phyloP scores from a whole-genome alignment of 2,113 vertebrate species.

The Aegithalos caudatus region DNA sequence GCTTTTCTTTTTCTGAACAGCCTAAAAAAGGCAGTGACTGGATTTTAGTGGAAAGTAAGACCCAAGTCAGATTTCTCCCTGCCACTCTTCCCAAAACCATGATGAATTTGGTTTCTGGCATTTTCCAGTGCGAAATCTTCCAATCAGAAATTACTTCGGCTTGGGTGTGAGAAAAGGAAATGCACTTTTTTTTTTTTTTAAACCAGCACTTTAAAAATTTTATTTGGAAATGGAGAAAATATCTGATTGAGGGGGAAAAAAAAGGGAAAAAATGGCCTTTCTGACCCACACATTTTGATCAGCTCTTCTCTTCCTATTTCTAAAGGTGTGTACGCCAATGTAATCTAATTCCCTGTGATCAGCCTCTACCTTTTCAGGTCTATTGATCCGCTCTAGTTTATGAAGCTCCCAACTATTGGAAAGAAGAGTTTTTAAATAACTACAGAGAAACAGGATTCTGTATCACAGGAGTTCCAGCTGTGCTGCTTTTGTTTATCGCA shows the following conservation, averaged over 20 bases:
- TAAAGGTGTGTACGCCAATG: not conserved
- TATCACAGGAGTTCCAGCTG: conserved; percentile 30
- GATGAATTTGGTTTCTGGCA: not conserved
- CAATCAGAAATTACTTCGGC: not conserved
- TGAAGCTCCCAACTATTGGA: conserved; percentile 25
- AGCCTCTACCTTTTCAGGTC: conserved; percentile 36
- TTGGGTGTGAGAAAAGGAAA: not conserved
- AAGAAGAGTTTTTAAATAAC: conserved; percentile 48
- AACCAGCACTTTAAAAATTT: not conserved
- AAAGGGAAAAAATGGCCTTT: not conserved
- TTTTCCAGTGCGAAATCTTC: not conserved
- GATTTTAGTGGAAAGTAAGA: not conserved
- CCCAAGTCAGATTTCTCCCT: not conserved
- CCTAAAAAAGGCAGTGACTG: not conserved
- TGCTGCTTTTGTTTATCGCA: conserved; percentile 40
- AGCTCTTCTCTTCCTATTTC: not conserved
- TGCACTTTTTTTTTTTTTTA: not conserved
- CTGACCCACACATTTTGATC: not conserved
- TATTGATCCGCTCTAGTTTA: conserved; percentile 49
- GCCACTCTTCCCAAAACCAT: not conserved
- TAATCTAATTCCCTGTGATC: conserved; percentile 30
- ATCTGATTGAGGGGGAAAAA: not conserved
- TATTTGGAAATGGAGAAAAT: not conserved
- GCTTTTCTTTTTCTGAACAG: not conserved
- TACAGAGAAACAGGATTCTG: not conserved